Evolutionary conservation across 2,797 vertebrate species (phyloP).

Genomic region (Heliangelus exortis): DNA sequence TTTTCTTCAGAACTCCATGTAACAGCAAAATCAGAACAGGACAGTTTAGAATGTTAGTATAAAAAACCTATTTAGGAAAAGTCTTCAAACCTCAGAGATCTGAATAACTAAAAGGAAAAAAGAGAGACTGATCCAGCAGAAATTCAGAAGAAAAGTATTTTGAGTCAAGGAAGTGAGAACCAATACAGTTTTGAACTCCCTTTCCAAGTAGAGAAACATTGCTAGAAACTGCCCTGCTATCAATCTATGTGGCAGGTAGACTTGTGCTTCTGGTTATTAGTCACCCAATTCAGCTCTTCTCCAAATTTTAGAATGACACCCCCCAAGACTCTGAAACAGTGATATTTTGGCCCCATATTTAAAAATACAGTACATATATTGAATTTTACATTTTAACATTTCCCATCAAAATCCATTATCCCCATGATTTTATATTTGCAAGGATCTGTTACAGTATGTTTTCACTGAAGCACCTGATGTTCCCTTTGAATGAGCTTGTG

Average conservation of each 20-base stretch:
- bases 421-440: neutral
- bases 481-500: constrained; percentile 36
- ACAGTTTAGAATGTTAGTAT: neutral
- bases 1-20: neutral
- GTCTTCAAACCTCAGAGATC: neutral
- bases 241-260: neutral
- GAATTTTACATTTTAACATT: constrained; percentile 24
- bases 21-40: neutral
- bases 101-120: neutral
- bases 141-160: neutral
- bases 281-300: neutral
- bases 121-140: neutral
- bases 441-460: neutral
- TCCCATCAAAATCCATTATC: neutral
- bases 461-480: neutral
- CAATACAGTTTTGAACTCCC: neutral
- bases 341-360: neutral
- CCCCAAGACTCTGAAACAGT: neutral
- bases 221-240: neutral
- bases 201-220: neutral
- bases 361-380: constrained; percentile 11
- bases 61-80: neutral
- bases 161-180: neutral
- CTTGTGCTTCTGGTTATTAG: neutral
- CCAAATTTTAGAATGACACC: neutral